Base-by-base conservation (phyloP, 2,797 vertebrate species). In the Ctenopoma multispine region DNA sequence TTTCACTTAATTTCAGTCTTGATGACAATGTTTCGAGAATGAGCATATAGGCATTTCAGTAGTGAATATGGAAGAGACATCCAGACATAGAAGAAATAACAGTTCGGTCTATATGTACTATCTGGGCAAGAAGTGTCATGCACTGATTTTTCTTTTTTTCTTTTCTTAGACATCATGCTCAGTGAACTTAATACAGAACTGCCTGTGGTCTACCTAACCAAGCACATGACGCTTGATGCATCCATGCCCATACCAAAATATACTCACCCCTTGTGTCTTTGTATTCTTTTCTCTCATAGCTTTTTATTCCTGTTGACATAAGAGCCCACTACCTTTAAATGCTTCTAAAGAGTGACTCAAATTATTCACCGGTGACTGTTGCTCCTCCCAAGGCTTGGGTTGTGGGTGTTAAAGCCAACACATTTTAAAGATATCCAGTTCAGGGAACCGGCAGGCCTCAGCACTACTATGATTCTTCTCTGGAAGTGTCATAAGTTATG, bases 201-300 rank as follows among this genome's bases (percentile, higher is more conserved):
- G 75, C 82, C 82, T 54, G 38, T 23, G 63, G 81, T 87, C 71
- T 54, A 67, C 36, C 72, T 43, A 66, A 40, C 69, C 80, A 61
- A 67, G 38, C 41, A 63, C 69, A 70, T 72, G 57, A 88, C 79
- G 5, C 76, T 78, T 90, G 82, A 90, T 87, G 82, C 88, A 68
- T 79, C 77, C 77, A 48, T 81, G 60, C 77, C 50, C 49, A 36
- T 58, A 82, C 54, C n/a, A 51, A 82, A 62, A 61, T 72, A 71
- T 46, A 27, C 48, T 41, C 21, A 13, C 11, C n/a, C n/a, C n/a
- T n/a, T n/a, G n/a, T n/a, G n/a, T 60, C 53, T 77, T 69, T 71
- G 15, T 68, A 46, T 57, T 77, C 15, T 64, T 69, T 68, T 43
- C 36, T 53, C 46, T 66, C 23, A 21, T 29, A 55, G 47, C 43